Evolutionary conservation across 2,888 invertebrate genomes (phyloP), one percentile per base, ranked within the genome.

Genomic region (Polydrusus cervinus): DNA sequence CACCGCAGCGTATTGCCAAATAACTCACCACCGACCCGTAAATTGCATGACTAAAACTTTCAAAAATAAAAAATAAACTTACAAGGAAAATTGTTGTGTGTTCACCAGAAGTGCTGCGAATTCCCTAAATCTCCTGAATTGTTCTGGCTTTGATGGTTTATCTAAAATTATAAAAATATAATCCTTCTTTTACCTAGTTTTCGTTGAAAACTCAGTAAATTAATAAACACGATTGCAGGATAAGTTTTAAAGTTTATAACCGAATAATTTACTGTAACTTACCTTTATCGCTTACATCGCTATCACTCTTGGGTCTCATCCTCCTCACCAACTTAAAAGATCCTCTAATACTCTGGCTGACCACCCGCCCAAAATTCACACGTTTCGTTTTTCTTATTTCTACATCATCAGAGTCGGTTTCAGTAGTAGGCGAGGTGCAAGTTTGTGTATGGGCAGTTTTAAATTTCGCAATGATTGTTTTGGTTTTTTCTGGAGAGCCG

Each of bases 301-400:
- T 67, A 11, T 75, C 75, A 30, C 76, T 69, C 34, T 68, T 68
- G 2, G 72, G 69, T n/a, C 60, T 38, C 5, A 72, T 62, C n/a
- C 60, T 43, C 43, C 20, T 71, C 6, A 76, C 76, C 38, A 76
- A 34, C 14, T 53, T 62, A 18, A 76, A 47, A 7, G 76, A 76
- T n/a, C 69, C 72, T 25, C 76, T 34, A 2, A 76, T 72, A 49
- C 76, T 72, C 40, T 45, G 61, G 1, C 34, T 40, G 3, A 72
- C 65, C 14, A 64, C 71, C n/a, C 49, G 34, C 40, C 68, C 43
- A 1, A 76, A 64, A 40, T 49, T 71, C 10, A 49, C n/a, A n/a
- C 64, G 13, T 30, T 55, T 76, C 6, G 40, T 20, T 57, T 55
- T 61, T 49, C 69, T 65, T 20, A 72, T 10, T 20, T 76, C 72